Conservation (phyloP, 2,888 invertebrate species). For the Drosophila paranaensis region DNA sequence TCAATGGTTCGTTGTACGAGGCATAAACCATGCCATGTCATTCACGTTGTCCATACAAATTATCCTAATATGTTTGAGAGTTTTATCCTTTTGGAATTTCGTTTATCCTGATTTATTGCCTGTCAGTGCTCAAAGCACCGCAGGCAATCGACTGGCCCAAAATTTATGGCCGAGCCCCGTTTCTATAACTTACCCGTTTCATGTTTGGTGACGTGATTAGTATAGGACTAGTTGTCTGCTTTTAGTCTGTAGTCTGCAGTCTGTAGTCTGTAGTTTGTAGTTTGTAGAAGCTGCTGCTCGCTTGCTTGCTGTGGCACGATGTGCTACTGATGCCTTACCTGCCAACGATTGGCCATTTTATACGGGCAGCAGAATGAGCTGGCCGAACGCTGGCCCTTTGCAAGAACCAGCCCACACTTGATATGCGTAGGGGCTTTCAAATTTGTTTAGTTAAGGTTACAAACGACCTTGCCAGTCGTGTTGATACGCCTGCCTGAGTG, state of each 20-base stretch:
- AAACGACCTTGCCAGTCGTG: conserved; percentile 72
- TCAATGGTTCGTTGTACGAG: background rate
- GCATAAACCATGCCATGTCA: background rate
- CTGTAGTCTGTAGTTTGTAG: conserved; percentile 37
- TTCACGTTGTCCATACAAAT: conserved; percentile 29
- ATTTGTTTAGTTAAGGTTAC: conserved; percentile 80
- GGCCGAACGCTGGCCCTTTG: conserved; percentile 31
- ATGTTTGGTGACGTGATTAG: conserved; percentile 62
- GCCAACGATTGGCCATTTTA: conserved; percentile 54
- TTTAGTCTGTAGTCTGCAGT: conserved; percentile 36
- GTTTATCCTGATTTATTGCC: conserved; percentile 57
- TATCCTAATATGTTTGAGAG: conserved; percentile 47
- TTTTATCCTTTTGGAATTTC: conserved; percentile 57
- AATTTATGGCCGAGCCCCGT: conserved; percentile 54
- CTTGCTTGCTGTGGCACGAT: conserved; percentile 43
- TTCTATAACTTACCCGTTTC: conserved; percentile 67
- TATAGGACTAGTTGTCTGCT: conserved; percentile 60
- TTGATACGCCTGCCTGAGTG: conserved; percentile 56
- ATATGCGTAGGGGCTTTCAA: conserved; percentile 77
- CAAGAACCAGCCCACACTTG: conserved; percentile 69
- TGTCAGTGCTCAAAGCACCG: conserved; percentile 36
- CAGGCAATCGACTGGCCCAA: conserved; percentile 27
- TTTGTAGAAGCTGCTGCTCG: conserved; percentile 45
- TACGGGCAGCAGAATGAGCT: conserved; percentile 37
- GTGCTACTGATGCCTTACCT: conserved; percentile 59